Base-by-base conservation (phyloP, 2,113 vertebrate species). In the Leptocoma aspasia region DNA sequence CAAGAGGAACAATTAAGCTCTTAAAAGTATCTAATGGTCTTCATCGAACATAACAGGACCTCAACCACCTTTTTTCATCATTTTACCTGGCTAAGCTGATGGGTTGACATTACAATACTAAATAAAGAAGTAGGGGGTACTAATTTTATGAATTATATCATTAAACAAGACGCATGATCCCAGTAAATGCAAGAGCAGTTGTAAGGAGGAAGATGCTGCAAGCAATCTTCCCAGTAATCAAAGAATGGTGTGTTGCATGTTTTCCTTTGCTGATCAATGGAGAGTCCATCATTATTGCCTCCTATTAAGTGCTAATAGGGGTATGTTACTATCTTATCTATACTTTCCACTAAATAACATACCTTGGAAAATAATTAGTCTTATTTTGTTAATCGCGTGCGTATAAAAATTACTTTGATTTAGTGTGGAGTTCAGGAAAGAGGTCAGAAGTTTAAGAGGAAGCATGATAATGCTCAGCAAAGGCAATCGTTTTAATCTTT, bases 301-400 rank as follows among this genome's bases (percentile, higher is more conserved):
- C 52, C 11, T 89, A 94, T 87, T 92, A 44, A 90, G 31, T 47
- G 65, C 22, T 94, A 85, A 86, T 60, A 94, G 18, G 65, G 63
- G 27, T 35, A 50, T 89, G 72, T 96, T 94, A 82, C 21, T 81
- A 19, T 90, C 94, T 97, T 95, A 82, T 92, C 73, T 37, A 15
- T 37, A 68, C 49, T 90, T 16, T 88, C 63, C 11, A 39, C 56
- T 95, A 94, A 92, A 73, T 87, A 94, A 90, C 54, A 81, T 27
- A 80, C 19, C 21, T 83, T 94, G 76, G 82, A 91, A 96, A 95
- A 95, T 37, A 60, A 90, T 83, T 90, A 76, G 82, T 96, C 16
- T 70, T 26, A 13, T 83, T 95, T 31, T 76, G 73, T 89, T 92
- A 86, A 88, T 80, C 64, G 89, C 30, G 23, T 70, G 37, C 68